Base-by-base conservation (phyloP, 2,888 invertebrate genomes). In the Machimus atricapillus region DNA sequence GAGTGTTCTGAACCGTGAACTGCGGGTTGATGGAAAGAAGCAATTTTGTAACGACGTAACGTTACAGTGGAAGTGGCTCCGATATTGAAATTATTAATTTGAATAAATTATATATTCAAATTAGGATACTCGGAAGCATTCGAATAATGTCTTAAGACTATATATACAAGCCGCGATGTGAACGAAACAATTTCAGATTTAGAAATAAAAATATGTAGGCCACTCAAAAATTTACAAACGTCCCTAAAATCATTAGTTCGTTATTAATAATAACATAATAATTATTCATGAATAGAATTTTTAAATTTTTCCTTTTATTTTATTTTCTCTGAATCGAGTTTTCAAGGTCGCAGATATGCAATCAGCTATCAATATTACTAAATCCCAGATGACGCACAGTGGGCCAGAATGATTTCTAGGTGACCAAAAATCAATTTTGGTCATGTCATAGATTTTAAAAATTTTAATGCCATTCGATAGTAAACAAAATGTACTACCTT, bases 1-100 rank as follows among this genome's bases (percentile, higher is more conserved):
- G 82, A 58, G 82, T 58, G 82, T 58, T 66, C 58, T 58, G 82
- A 82, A 82, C 37, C 34, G 27, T 56, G n/a, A 8, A n/a, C 19
- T 66, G 66, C 23, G 27, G 12, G 1, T n/a, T 27, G 66, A 66
- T 66, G 27, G 27, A 27, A 23, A 23, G 19, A 9, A 12, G 58
- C 58, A 27, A 58, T 23, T 37, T 58, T 58, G 23, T 58, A 58
- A 27, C 27, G 27, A 27, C 27, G 19, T 66, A 66, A 12, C 8
- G 66, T 27, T 66, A 9, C 19, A 66, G 27, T 2, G 2, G 9
- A 66, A 66, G 27, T 66, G 19, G 27, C 23, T 27, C 27, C 66
- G 66, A 66, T 66, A 66, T 12, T 66, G 66, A 66, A 66, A 66
- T 66, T 66, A 66, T 27, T 16, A 52, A 19, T 52, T 19, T 7